A percentile compares a stretch with the other conserved stretches of the same genome.
These are phyloP conservation scores for Lasioglossum figueresi DNA, from an alignment of 2,888 invertebrate species.

Conservation along the genomic window DNA sequence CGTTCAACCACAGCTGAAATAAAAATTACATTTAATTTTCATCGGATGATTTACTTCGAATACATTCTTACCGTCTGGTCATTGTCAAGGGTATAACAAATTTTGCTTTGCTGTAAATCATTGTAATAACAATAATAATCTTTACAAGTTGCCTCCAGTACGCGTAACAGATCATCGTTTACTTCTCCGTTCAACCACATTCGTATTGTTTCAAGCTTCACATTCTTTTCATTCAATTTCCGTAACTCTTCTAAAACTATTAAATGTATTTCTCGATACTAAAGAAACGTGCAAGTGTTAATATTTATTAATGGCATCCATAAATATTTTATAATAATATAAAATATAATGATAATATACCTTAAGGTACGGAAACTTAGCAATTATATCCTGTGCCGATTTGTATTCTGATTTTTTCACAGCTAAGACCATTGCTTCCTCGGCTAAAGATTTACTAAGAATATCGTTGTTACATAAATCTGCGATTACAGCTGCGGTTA, in stretches of 20 bases:
- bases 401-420: conserved; percentile 67
- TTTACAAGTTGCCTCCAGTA: conserved; percentile 59
- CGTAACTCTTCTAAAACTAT: conserved; percentile 69
- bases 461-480: conserved; percentile 66
- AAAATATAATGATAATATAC: conserved; percentile 41
- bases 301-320: not conserved
- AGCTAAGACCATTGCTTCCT: conserved; percentile 73
- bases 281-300: conserved; percentile 23
- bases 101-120: conserved; percentile 62
- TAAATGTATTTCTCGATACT: conserved; percentile 73
- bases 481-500: conserved; percentile 87
- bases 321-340: conserved; percentile 1
- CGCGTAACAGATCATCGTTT: conserved; percentile 65
- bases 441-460: conserved; percentile 71
- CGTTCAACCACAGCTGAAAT: conserved; percentile 71
- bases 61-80: conserved; percentile 59
- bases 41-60: not conserved
- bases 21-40: not conserved
- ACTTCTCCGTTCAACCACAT: conserved; percentile 70
- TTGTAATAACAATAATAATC: conserved; percentile 61
- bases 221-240: conserved; percentile 41
- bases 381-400: conserved; percentile 66
- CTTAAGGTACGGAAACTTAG: conserved; percentile 72
- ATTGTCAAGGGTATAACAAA: conserved; percentile 45
- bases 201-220: conserved; percentile 58